Conservation (phyloP, 2,888 invertebrate genomes). For the Lithophane ornitopus region DNA sequence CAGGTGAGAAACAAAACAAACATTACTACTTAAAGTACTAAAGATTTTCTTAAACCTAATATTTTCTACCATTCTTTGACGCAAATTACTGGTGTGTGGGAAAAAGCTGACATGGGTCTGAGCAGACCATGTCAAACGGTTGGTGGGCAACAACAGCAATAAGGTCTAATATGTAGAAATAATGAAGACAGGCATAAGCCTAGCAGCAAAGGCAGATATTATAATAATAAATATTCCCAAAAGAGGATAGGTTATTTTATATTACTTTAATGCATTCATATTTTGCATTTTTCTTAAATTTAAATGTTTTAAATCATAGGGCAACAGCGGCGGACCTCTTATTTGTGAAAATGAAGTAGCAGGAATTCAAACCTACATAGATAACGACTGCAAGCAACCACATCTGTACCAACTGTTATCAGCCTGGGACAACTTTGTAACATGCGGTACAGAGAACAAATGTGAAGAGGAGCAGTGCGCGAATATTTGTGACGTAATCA, state of each 20-base stretch:
- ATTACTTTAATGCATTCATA: not conserved
- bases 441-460: conserved; percentile 79
- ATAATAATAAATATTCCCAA: not conserved
- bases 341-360: conserved; percentile 80
- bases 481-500: conserved; percentile 74
- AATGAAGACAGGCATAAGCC: not conserved
- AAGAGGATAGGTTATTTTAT: not conserved
- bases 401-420: conserved; percentile 81
- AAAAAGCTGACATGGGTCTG: too few species aligned
- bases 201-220: not conserved
- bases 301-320: conserved; percentile 70
- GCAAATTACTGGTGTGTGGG: too few species aligned
- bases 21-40: not conserved
- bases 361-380: conserved; percentile 84
- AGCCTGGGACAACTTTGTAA: conserved; percentile 80
- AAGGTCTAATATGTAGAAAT: not conserved
- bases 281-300: not conserved
- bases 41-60: not conserved
- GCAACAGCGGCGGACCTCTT: conserved; percentile 85
- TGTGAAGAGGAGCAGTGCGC: conserved; percentile 77
- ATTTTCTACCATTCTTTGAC: not conserved
- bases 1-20: conserved; percentile 69
- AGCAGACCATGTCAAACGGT: not conserved
- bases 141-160: not conserved
- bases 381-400: conserved; percentile 80